Base-by-base conservation (phyloP, 2,113 vertebrate species). In the Fulmarus glacialis region DNA sequence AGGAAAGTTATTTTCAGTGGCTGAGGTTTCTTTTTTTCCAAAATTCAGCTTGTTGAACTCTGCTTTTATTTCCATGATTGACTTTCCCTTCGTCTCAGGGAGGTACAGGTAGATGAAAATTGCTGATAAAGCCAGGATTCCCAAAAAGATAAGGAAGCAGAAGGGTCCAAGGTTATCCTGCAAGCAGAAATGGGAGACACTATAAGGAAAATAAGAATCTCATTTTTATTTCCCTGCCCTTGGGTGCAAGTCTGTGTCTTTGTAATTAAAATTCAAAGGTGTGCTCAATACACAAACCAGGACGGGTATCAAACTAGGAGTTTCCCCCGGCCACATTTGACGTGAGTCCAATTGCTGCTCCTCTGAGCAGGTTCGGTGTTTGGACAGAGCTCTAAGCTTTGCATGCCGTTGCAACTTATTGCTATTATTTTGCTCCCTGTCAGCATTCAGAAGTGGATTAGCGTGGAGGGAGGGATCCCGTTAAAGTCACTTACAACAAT, bases 91-190 rank as follows among this genome's bases (percentile, higher is more conserved):
- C 38, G 98, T 99, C 89, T 99, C 98, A 0, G 99, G 99, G 38
- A 99, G 94, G 29, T 98, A 98, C 43, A 98, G 97, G 91, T 96
- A 98, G 83, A 98, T 60, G 38, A 98, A 99, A 74, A 98, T 55
- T 9, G 89, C 98, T 47, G 97, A 97, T 71, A 68, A 19, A 45
- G 94, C 55, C 87, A 98, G 98, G 89, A 98, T 98, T 34, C 91
- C 91, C 87, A 99, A 84, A 97, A 99, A 99, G 66, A 99, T 96
- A 34, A 99, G 97, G 93, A 99, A 99, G 95, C 99, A 99, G 87
- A 98, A 99, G 81, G 98, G 96, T 32, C 97, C 92, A 56, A 99
- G 95, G 36, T 98, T 91, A 30, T 98, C 97, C 99, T 99, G 97
- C 22, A 91, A 96, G 71, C 14, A 96, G 58, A 96, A 90, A 70